Conservation (phyloP, 1,140 invertebrate genomes). For the Chrysopa pallens region DNA sequence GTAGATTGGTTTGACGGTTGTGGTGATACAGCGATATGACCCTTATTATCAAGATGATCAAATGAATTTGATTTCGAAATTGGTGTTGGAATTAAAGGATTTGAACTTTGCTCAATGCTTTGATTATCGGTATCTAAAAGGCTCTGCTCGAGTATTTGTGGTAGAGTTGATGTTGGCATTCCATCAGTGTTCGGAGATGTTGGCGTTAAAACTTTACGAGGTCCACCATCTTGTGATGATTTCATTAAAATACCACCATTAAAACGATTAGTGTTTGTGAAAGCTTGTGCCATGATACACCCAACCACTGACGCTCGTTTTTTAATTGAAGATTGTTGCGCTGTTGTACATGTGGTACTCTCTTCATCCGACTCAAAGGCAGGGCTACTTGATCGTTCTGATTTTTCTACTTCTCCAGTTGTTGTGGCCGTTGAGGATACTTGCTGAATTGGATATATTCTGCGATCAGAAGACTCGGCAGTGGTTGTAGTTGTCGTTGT, state of each 20-base stretch:
- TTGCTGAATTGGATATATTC: slow-evolving; percentile 6
- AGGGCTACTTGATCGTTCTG: slow-evolving; percentile 83
- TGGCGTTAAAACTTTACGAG: slow-evolving; percentile 19
- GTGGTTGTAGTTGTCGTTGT: slow-evolving; percentile 35
- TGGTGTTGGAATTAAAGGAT: neutral
- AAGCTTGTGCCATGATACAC: slow-evolving; percentile 36
- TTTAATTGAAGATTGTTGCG: slow-evolving; percentile 12
- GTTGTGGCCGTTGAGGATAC: slow-evolving; percentile 28
- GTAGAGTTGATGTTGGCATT: slow-evolving; percentile 32
- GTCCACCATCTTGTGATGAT: slow-evolving; percentile 18
- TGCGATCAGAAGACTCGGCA: slow-evolving; percentile 12
- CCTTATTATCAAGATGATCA: neutral
- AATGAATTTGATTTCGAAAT: too few species aligned
- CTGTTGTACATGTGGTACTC: slow-evolving; percentile 28
- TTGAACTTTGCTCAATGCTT: slow-evolving; percentile 5
- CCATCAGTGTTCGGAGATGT: slow-evolving; percentile 18
- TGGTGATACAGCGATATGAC: slow-evolving; percentile 3
- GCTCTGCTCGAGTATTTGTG: slow-evolving; percentile 46
- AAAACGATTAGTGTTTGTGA: slow-evolving; percentile 33
- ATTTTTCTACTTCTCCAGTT: slow-evolving; percentile 37
- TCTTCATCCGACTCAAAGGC: slow-evolving; percentile 93
- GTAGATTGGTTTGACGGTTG: slow-evolving; percentile 15
- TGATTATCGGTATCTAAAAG: slow-evolving; percentile 38
- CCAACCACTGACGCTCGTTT: slow-evolving; percentile 33
- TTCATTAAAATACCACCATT: slow-evolving; percentile 34